These are phyloP conservation scores for Pogonus chalceus DNA, from an alignment of 1,140 invertebrate species.

Conservation along the genomic window DNA sequence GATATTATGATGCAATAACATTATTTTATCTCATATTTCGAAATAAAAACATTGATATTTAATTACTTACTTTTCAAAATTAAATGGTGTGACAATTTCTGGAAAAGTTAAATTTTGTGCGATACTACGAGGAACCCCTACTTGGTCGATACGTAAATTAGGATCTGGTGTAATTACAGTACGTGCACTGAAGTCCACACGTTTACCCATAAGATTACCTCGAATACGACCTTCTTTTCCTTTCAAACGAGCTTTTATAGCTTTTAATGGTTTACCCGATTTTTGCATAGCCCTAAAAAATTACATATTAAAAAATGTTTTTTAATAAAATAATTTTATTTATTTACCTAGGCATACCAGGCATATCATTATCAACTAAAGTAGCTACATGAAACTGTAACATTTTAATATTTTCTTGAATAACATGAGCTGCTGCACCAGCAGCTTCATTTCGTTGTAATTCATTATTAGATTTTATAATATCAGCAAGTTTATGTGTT, in stretches of 20 bases:
- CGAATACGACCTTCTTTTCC: conserved; percentile 97
- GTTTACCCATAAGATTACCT: conserved; percentile 99
- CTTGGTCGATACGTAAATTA: conserved; percentile 96
- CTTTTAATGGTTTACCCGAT: conserved; percentile 96
- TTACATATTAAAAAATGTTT: conserved; percentile 17
- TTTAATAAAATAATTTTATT: conserved; percentile 1
- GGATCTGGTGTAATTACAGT: conserved; percentile 99
- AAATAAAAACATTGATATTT: conserved; percentile 8
- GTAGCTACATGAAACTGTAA: conserved; percentile 98
- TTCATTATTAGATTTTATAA: conserved; percentile 98
- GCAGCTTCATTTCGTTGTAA: conserved; percentile 88
- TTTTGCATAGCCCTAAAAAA: conserved; percentile 87
- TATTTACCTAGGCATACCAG: conserved; percentile 76
- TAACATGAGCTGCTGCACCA: conserved; percentile 93
- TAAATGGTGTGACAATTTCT: conserved; percentile 98
- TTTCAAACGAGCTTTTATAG: conserved; percentile 83
- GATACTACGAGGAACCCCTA: conserved; percentile 95
- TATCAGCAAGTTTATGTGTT: conserved; percentile 97
- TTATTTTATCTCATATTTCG: not conserved
- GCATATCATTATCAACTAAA: conserved; percentile 97
- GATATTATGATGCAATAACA: conserved; percentile 2
- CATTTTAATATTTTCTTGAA: conserved; percentile 95
- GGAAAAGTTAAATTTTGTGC: conserved; percentile 99
- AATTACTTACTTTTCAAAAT: conserved; percentile 73
- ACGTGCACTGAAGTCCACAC: conserved; percentile 98